Percentiles rank a stretch among this genome's conserved stretches.
These are phyloP conservation scores for Eristalinus sepulchralis DNA, from an alignment of 2,888 invertebrate species.

Conservation along the genomic window DNA sequence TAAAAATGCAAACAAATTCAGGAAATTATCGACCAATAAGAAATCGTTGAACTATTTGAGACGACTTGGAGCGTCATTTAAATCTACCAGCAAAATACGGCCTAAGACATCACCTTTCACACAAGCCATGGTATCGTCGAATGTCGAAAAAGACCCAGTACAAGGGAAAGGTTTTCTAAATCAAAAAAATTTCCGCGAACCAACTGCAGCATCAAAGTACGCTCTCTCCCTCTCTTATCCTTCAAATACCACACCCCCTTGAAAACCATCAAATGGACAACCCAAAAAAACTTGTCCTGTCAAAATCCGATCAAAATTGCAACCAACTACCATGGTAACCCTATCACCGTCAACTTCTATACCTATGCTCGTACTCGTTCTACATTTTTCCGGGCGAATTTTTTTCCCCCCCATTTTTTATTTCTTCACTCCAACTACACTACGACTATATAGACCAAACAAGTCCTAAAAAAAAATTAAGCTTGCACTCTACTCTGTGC, in stretches of 20 bases:
- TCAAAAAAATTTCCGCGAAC: no score
- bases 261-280: neutral
- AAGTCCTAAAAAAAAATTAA: slow-evolving; percentile 66
- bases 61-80: no score
- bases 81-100: no score
- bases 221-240: no score
- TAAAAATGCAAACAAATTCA: no score
- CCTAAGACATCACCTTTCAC: no score
- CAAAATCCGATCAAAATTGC: neutral
- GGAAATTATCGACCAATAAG: no score
- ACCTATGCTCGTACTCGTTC: slow-evolving; percentile 65
- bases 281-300: neutral
- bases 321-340: slow-evolving; percentile 37
- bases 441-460: slow-evolving; percentile 66
- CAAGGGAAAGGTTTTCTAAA: no score
- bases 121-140: no score
- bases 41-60: no score
- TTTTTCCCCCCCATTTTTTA: slow-evolving; percentile 14
- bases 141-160: no score
- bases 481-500: slow-evolving; percentile 64
- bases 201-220: no score
- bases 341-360: slow-evolving; percentile 45
- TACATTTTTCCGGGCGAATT: slow-evolving; percentile 59
- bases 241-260: neutral
- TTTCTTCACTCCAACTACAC: slow-evolving; percentile 45